Evolutionary conservation across 2,797 vertebrate species (phyloP).

Genomic region (Clarias laeviceps): DNA sequence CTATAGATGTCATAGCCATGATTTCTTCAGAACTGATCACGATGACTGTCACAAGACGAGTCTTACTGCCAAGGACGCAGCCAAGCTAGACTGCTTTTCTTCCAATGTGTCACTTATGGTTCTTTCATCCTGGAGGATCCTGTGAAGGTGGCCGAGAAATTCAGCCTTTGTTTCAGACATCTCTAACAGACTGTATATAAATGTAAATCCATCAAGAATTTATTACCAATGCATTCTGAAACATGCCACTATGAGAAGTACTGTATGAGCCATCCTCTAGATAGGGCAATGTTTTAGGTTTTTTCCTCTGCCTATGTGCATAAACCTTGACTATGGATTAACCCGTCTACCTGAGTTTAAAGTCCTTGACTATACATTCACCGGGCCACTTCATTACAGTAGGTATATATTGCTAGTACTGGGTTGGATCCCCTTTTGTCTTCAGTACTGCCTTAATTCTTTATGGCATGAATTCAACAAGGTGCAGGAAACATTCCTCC

Average conservation of each 20-base stretch:
- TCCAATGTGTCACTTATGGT: neutral
- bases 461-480: too few relatives aligned
- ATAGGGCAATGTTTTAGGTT: neutral
- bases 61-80: slow-evolving; percentile 1
- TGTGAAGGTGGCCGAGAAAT: neutral
- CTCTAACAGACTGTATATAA: neutral
- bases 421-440: too few relatives aligned
- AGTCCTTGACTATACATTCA: neutral
- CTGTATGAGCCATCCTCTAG: neutral
- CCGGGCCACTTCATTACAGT: too few relatives aligned
- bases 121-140: neutral
- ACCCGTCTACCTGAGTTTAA: neutral
- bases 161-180: neutral
- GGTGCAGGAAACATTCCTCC: too few relatives aligned
- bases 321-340: neutral
- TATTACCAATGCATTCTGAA: neutral
- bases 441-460: too few relatives aligned
- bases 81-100: neutral
- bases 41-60: slow-evolving; percentile 1
- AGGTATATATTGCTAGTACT: too few relatives aligned
- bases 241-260: neutral
- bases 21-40: neutral
- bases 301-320: neutral
- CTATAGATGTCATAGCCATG: neutral
- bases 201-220: neutral